phyloP scores from a whole-genome alignment of 2,113 vertebrate species.

The Chelonoidis abingdonii region DNA sequence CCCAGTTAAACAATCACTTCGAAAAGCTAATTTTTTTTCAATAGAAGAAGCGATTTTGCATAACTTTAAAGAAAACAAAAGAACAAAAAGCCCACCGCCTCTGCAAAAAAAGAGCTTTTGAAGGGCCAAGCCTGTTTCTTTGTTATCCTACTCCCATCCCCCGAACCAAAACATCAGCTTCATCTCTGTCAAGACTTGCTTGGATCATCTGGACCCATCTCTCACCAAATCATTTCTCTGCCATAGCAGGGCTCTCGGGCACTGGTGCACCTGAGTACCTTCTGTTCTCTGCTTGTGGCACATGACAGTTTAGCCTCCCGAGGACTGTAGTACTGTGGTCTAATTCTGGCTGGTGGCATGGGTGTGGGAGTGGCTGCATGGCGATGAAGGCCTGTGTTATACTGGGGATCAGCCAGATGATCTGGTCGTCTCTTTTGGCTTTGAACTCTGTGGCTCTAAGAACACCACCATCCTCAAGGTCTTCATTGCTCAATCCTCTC shows the following conservation, averaged over 20 bases:
- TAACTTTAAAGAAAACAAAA: background rate
- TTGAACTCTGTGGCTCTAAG: background rate
- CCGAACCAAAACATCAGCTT: fast-evolving
- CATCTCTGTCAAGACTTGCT: background rate
- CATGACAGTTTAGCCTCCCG: background rate
- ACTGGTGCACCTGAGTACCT: background rate
- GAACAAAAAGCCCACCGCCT: background rate
- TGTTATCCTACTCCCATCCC: background rate
- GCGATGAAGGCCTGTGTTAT: background rate
- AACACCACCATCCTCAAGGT: background rate
- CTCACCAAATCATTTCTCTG: background rate
- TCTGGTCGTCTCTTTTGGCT: background rate
- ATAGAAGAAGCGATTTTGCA: background rate
- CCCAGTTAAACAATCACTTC: background rate
- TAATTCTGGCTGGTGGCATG: background rate
- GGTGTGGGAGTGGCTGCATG: background rate
- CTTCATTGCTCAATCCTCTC: background rate
- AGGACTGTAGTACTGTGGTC: background rate
- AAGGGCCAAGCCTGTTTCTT: background rate
- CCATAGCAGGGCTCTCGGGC: background rate
- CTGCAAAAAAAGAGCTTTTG: background rate
- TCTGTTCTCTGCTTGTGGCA: background rate
- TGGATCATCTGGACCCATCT: background rate
- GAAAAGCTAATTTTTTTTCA: background rate
- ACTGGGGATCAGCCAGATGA: background rate